phyloP scores from a whole-genome alignment of 2,113 vertebrate species.

The Erpornis zantholeuca region DNA sequence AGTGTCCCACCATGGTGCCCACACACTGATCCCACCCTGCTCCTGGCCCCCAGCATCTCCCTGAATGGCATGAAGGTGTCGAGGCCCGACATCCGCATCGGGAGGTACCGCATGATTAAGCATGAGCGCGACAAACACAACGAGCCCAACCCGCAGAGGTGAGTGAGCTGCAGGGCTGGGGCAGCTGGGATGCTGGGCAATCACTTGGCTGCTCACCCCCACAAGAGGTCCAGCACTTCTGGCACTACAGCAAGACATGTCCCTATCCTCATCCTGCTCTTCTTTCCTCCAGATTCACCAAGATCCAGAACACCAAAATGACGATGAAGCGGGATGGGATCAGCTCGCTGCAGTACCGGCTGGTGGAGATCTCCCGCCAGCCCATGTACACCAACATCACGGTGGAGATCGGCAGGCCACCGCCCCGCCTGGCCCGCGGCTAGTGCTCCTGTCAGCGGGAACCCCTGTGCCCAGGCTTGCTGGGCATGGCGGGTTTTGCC shows the following conservation, averaged over 20 bases:
- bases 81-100: constrained; percentile 93
- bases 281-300: constrained; percentile 84
- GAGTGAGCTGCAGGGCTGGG: constrained; percentile 65
- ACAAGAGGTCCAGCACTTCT: background rate
- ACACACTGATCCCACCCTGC: background rate
- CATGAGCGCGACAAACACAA: constrained; percentile 99
- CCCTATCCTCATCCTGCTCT: background rate
- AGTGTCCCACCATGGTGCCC: background rate
- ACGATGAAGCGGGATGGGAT: constrained; percentile 97
- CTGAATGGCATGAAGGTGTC: constrained; percentile 99
- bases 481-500: background rate
- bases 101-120: constrained; percentile 99
- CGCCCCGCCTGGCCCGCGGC: constrained; percentile 85
- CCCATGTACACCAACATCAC: constrained; percentile 96
- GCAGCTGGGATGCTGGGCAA: accelerated
- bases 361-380: constrained; percentile 85
- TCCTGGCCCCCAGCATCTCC: constrained; percentile 84
- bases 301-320: constrained; percentile 98
- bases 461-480: background rate
- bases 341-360: constrained; percentile 88
- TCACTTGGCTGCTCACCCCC: background rate
- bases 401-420: constrained; percentile 93
- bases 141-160: constrained; percentile 98
- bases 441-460: constrained; percentile 39
- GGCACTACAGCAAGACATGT: background rate